phyloP scores from a whole-genome alignment of 2,888 invertebrate species.

The Protonemura montana region DNA sequence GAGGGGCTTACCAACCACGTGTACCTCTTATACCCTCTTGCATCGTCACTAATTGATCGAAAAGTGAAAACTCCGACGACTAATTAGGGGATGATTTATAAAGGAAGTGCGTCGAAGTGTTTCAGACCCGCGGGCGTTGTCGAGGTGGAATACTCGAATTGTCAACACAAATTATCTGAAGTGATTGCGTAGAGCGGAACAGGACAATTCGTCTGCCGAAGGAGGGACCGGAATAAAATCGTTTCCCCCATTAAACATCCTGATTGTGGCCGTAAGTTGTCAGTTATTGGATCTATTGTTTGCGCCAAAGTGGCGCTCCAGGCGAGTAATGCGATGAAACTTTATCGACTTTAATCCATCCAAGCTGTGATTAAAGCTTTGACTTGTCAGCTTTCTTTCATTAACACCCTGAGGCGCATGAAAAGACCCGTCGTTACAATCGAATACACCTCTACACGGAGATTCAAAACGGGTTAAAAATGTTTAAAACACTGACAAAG shows the following conservation, averaged over 20 bases:
- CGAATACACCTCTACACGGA: neutral
- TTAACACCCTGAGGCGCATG: neutral
- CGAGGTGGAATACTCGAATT: neutral
- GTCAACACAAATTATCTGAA: neutral
- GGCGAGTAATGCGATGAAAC: neutral
- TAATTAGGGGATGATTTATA: neutral
- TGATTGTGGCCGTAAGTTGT: neutral
- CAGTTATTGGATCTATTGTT: conserved; percentile 7
- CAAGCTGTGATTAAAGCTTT: neutral
- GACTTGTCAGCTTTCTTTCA: neutral
- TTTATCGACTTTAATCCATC: neutral
- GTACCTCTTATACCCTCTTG: too few relatives aligned
- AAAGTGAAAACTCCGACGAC: neutral
- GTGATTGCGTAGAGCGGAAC: neutral
- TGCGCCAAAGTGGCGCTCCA: neutral
- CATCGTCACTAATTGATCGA: neutral
- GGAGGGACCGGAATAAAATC: neutral
- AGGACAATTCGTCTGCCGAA: neutral
- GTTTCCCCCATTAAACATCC: neutral
- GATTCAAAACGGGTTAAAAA: neutral
- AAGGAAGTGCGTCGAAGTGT: neutral
- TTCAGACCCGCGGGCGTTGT: neutral
- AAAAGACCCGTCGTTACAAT: neutral
- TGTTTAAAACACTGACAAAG: neutral
- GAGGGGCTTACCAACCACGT: too few relatives aligned